Evolutionary conservation across 2,113 vertebrate genomes (phyloP), one percentile per base, ranked within the genome.

Genomic region (Regulus satrapa): DNA sequence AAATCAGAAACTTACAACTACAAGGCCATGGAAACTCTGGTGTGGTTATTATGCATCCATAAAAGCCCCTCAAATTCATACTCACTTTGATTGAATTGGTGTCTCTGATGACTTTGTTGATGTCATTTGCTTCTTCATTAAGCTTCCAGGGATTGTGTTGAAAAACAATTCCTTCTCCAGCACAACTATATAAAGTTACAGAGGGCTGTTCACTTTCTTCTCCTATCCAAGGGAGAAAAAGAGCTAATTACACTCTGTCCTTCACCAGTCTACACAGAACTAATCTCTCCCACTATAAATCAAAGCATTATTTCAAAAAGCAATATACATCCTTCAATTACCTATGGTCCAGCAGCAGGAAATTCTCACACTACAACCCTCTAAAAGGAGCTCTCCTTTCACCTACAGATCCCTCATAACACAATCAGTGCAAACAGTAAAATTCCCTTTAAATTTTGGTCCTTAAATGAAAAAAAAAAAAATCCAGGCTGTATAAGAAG

Each of bases 111-210:
- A 99, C 97, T 92, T 96, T 98, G 97, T 99, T 99, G 84, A 99
- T 98, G 96, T 99, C 98, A 28, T 90, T 95, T 64, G 99, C 99
- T 71, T 99, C 99, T 21, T 96, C 98, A 12, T 93, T 97, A 68
- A 99, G 98, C 49, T 98, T 99, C 94, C 98, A 98, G 19, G 99
- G 99, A 67, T 99, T 99, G 77, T 99, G 99, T 41, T 99, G 99
- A 64, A 99, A 98, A 95, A 99, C 98, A 85, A 98, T 46, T 14
- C 99, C 99, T 88, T 99, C 99, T 10, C 99, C 99, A 26, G 98
- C 99, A 76, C 99, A 99, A 96, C 99, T 99, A 85, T 99, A 99
- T 68, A 99, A 94, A 25, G 98, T 99, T 92, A 96, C 96, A 43
- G 98, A 96, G 34, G 98, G 92, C 45, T 98, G 98, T 75, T 99